Evolutionary conservation across 2,888 invertebrate genomes (phyloP).

Genomic region (Lamellibrachia satsuma): DNA sequence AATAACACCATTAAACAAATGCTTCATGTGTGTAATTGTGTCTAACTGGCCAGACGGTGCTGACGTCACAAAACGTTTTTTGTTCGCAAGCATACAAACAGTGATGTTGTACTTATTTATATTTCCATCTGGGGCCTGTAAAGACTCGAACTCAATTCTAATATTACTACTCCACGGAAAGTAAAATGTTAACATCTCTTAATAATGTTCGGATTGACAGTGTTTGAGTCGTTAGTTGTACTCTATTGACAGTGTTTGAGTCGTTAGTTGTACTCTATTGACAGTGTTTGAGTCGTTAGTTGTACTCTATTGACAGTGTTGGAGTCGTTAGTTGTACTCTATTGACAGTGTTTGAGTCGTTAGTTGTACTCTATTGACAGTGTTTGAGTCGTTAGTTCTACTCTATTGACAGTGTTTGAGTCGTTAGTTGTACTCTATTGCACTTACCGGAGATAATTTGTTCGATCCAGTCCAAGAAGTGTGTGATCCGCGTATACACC

Average conservation of each 20-base stretch:
- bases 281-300: background rate
- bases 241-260: no score
- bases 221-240: background rate
- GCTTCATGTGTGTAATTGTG: background rate
- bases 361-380: background rate
- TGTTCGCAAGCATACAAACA: no score
- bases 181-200: no score
- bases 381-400: no score
- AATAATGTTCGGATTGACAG: background rate
- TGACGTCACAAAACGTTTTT: no score
- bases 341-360: no score
- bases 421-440: background rate
- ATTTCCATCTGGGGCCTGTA: no score
- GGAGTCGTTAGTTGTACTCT: no score
- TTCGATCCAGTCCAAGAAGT: conserved; percentile 52
- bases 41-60: background rate
- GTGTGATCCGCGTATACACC: conserved; percentile 52
- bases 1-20: background rate
- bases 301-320: background rate
- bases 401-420: background rate
- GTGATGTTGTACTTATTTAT: no score
- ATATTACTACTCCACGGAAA: no score
- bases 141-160: no score
- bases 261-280: background rate
- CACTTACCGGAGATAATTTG: conserved; percentile 24